Evolutionary conservation across 2,797 vertebrate species (phyloP).

Genomic region (Crocodylus rhombifer): DNA sequence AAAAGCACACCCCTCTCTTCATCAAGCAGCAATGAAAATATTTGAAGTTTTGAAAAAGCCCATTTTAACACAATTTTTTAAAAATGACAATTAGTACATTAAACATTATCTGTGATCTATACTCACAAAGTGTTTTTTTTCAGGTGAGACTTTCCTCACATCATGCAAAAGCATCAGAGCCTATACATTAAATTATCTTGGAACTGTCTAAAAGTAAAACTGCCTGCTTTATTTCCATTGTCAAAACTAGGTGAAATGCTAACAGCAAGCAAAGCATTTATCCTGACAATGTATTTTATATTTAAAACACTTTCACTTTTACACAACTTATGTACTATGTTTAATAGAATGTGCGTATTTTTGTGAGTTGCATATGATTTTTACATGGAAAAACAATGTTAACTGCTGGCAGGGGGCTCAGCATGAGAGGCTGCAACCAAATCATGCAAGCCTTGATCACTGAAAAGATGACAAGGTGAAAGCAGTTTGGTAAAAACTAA

Average conservation of each 20-base stretch:
- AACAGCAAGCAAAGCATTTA: not conserved
- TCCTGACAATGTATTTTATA: not conserved
- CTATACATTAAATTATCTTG: not conserved
- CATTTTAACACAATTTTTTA: not conserved
- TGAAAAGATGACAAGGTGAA: slow-evolving; percentile 5
- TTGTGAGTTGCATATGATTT: not conserved
- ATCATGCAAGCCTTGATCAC: not conserved
- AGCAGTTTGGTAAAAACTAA: not conserved
- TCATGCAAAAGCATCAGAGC: not conserved
- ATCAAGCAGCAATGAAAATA: not conserved
- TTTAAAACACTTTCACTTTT: not conserved
- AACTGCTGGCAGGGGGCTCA: not conserved
- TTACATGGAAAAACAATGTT: not conserved
- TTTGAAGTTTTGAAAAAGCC: not conserved
- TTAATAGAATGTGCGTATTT: not conserved
- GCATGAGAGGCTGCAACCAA: not conserved
- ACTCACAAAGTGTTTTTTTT: not conserved
- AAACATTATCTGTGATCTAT: not conserved
- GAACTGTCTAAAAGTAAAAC: too few relatives aligned
- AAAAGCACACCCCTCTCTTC: not conserved
- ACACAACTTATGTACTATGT: too few relatives aligned
- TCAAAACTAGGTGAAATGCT: not conserved
- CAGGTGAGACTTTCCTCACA: not conserved
- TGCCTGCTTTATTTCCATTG: not conserved
- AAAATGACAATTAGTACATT: not conserved